A percentile compares a stretch with the other conserved stretches of the same genome.
Conservation (phyloP, 2,797 vertebrate genomes). For the Ctenosaura bakeri region DNA sequence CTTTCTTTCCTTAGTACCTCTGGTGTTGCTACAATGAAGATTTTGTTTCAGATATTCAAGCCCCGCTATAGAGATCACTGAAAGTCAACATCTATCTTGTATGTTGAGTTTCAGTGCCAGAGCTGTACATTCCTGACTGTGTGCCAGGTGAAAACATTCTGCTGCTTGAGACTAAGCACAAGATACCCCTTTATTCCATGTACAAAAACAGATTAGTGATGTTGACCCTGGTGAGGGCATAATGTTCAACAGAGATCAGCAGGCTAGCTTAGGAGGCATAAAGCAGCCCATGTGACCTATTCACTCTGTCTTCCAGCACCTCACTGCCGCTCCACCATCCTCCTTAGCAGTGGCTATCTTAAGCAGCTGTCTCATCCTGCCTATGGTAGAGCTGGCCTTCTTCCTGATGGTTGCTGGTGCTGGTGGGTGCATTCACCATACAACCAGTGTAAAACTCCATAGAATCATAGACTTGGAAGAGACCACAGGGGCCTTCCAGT, state of each 20-base stretch:
- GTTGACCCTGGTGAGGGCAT: neutral
- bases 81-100: neutral
- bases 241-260: neutral
- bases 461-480: no score
- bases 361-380: neutral
- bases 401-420: neutral
- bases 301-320: neutral
- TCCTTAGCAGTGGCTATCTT: neutral
- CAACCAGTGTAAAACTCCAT: neutral
- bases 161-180: neutral
- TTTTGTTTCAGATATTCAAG: neutral
- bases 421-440: no score
- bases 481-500: no score
- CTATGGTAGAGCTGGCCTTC: neutral
- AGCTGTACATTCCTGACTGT: neutral
- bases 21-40: neutral
- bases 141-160: neutral
- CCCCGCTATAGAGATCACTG: neutral
- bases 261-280: neutral
- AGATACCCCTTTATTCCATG: neutral
- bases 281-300: neutral
- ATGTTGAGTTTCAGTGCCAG: neutral
- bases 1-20: no score
- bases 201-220: neutral
- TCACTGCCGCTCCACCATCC: no score